phyloP scores from a whole-genome alignment of 1,140 invertebrate species.

The Heliconius eleuchia region DNA sequence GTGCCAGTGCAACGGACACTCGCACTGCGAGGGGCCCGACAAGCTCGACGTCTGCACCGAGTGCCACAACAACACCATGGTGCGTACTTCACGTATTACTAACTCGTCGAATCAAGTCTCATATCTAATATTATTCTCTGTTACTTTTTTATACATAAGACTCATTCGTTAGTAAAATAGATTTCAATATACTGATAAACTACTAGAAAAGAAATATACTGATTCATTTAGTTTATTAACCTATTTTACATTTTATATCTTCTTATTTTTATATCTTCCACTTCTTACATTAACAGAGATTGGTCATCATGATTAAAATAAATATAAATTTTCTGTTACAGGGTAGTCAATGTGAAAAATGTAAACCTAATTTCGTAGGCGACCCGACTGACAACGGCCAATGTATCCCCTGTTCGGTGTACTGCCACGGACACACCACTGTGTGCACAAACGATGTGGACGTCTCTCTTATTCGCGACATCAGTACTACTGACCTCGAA shows the following conservation, averaged over 20 bases:
- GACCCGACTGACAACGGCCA: slow-evolving; percentile 92
- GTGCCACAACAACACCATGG: slow-evolving; percentile 96
- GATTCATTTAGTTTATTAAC: background rate
- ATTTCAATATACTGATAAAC: no score
- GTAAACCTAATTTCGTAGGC: slow-evolving; percentile 94
- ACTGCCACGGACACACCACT: slow-evolving; percentile 94
- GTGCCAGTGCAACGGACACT: slow-evolving; percentile 97
- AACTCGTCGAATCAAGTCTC: no score
- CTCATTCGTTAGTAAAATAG: background rate
- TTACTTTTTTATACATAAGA: no score
- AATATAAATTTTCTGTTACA: slow-evolving; percentile 49
- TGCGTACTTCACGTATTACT: slow-evolving; percentile 52
- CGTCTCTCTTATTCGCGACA: slow-evolving; percentile 79
- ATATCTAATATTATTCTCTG: no score
- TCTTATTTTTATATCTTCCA: background rate
- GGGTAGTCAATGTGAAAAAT: slow-evolving; percentile 92
- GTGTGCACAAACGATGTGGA: slow-evolving; percentile 86
- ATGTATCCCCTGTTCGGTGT: slow-evolving; percentile 93
- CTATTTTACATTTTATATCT: no score
- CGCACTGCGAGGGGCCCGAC: slow-evolving; percentile 93
- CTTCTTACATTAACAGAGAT: background rate
- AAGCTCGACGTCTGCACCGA: slow-evolving; percentile 90
- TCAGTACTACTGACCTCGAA: slow-evolving; percentile 81
- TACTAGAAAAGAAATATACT: no score
- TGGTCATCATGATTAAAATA: no score